Percentiles rank a stretch among this genome's conserved stretches.
These are phyloP conservation scores for Diabrotica undecimpunctata DNA, from an alignment of 1,140 invertebrate genomes.

Conservation along the genomic window DNA sequence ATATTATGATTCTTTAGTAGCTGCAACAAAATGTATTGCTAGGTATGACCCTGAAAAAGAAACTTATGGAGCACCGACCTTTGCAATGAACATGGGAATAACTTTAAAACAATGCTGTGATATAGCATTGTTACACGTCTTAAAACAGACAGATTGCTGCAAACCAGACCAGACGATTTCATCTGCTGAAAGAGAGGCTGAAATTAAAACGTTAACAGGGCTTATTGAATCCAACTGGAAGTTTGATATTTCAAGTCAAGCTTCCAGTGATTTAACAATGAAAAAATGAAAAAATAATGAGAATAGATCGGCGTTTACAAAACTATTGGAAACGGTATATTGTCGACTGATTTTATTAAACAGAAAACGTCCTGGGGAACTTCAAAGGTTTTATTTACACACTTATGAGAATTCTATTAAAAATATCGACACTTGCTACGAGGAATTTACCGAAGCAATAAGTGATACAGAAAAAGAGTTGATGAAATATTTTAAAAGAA, in stretches of 20 bases:
- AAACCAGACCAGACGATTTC: slow-evolving; percentile 8
- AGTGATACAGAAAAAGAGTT: slow-evolving; percentile 24
- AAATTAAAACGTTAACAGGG: slow-evolving; percentile 37
- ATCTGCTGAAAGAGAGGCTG: slow-evolving; percentile 7
- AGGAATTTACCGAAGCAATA: slow-evolving; percentile 26
- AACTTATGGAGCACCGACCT: slow-evolving; percentile 21
- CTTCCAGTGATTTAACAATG: slow-evolving; percentile 26
- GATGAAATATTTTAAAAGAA: slow-evolving; percentile 19
- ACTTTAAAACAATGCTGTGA: slow-evolving; percentile 31
- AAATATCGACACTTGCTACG: slow-evolving; percentile 15
- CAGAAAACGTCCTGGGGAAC: slow-evolving; percentile 21
- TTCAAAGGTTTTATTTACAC: slow-evolving; percentile 22
- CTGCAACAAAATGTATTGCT: slow-evolving; percentile 23
- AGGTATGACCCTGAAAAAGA: slow-evolving; percentile 23
- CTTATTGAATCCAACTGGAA: slow-evolving; percentile 40
- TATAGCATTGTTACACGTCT: slow-evolving; percentile 19
- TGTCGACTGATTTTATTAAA: slow-evolving; percentile 25
- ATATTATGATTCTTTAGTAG: slow-evolving; percentile 25
- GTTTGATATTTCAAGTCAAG: slow-evolving; percentile 41
- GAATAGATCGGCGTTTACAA: slow-evolving; percentile 1
- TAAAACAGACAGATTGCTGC: not conserved
- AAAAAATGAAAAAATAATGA: slow-evolving; percentile 25
- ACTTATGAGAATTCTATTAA: slow-evolving; percentile 22
- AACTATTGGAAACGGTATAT: slow-evolving; percentile 20
- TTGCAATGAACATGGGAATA: slow-evolving; percentile 29